Percentiles rank a stretch among this genome's conserved stretches.
Conservation (phyloP, 2,113 vertebrate genomes). For the Sorex fumeus region DNA sequence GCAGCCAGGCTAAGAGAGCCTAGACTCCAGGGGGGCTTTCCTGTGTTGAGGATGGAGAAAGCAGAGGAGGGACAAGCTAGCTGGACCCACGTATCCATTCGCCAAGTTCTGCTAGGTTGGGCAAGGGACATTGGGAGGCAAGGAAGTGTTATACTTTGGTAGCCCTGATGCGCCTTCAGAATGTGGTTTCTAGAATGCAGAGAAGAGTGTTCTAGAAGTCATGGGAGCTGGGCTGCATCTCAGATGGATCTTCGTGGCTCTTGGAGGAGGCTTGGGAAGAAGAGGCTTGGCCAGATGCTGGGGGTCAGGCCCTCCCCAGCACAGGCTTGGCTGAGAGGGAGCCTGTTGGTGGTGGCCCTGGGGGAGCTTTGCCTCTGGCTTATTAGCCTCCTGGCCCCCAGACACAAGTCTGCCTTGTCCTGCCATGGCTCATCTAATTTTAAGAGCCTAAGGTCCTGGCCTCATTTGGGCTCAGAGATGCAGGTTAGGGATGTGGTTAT, state of each 20-base stretch:
- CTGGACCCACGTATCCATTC: neutral
- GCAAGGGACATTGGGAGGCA: neutral
- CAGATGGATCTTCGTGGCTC: neutral
- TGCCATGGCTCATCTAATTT: constrained; percentile 8
- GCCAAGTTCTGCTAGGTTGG: neutral
- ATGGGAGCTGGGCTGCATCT: neutral
- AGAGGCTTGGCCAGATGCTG: neutral
- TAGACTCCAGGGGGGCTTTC: neutral
- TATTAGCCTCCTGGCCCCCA: neutral
- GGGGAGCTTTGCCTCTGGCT: neutral
- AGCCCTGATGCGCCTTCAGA: neutral
- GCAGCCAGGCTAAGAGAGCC: neutral
- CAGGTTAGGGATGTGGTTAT: constrained; percentile 52
- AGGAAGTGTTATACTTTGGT: constrained; percentile 39
- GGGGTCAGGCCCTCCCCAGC: neutral
- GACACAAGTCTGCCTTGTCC: neutral
- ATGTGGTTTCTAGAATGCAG: neutral
- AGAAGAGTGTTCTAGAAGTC: constrained; percentile 31
- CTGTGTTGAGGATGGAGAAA: constrained; percentile 43
- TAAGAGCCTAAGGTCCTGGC: constrained; percentile 9
- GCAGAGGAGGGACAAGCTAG: neutral
- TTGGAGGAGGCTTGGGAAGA: neutral
- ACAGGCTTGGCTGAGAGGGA: constrained; percentile 33
- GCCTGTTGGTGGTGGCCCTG: neutral
- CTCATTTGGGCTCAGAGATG: constrained; percentile 61